These are phyloP conservation scores for Epicauta chinensis DNA, from an alignment of 1,140 invertebrate genomes.

Conservation along the genomic window DNA sequence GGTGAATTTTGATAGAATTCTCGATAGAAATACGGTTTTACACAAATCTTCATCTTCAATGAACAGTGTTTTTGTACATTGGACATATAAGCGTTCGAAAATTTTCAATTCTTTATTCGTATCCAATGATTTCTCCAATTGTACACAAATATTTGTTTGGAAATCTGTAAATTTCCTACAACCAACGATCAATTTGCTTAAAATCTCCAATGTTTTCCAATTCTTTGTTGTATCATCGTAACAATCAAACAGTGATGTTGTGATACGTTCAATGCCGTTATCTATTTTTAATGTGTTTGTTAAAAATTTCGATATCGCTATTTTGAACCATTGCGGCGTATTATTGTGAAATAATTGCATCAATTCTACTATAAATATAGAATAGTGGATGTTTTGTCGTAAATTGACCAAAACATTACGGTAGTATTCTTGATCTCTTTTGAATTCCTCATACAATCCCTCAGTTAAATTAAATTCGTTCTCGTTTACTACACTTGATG, in stretches of 20 bases:
- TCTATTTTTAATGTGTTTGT: constrained; percentile 49
- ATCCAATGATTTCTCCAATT: constrained; percentile 43
- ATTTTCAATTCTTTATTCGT: background rate
- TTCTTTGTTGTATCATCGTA: constrained; percentile 48
- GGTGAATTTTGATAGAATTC: constrained; percentile 25
- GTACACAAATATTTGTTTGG: constrained; percentile 48
- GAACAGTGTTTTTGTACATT: constrained; percentile 49
- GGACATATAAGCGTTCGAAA: constrained; percentile 8
- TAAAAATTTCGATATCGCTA: constrained; percentile 53
- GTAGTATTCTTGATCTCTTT: constrained; percentile 49
- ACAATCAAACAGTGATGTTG: constrained; percentile 56
- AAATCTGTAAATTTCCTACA: constrained; percentile 47
- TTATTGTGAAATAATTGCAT: constrained; percentile 54
- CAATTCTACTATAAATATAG: constrained; percentile 60
- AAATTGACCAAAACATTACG: constrained; percentile 48
- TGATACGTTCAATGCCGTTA: constrained; percentile 55
- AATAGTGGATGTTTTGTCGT: constrained; percentile 51
- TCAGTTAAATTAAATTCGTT: constrained; percentile 44
- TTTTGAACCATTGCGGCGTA: constrained; percentile 58
- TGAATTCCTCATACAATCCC: constrained; percentile 49
- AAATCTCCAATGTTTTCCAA: constrained; percentile 60
- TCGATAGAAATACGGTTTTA: constrained; percentile 43
- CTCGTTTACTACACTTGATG: constrained; percentile 28
- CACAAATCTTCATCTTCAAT: constrained; percentile 44
- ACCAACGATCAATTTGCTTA: constrained; percentile 55